phyloP scores from a whole-genome alignment of 2,113 vertebrate genomes.

The Ornithorhynchus anatinus region DNA sequence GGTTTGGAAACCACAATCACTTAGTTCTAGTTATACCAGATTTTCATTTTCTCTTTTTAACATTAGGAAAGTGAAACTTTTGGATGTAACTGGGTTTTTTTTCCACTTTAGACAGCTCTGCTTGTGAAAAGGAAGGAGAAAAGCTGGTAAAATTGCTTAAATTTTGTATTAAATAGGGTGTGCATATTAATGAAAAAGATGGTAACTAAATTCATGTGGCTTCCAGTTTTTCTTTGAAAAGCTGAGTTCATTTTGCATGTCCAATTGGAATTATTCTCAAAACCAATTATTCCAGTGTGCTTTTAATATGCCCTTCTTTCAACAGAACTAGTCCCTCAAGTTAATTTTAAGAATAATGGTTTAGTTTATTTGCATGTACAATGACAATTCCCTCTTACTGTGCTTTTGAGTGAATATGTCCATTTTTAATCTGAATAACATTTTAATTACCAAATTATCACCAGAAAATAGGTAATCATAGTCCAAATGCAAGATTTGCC shows the following conservation, averaged over 20 bases:
- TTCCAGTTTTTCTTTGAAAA: conserved; percentile 8
- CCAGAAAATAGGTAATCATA: not conserved
- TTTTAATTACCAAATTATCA: not conserved
- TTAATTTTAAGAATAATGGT: not conserved
- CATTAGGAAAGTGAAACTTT: not conserved
- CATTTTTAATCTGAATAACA: conserved; percentile 2
- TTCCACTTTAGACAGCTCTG: too few relatives aligned
- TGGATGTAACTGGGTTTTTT: not conserved
- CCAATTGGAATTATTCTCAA: not conserved
- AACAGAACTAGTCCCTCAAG: not conserved
- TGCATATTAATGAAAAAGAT: not conserved
- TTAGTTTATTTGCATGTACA: not conserved
- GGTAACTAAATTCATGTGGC: not conserved
- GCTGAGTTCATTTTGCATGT: not conserved
- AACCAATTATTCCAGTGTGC: not conserved
- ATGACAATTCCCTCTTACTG: not conserved
- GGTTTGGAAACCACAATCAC: not conserved
- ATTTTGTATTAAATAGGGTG: not conserved
- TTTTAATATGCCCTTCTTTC: not conserved
- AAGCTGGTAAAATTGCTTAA: conserved; percentile 1
- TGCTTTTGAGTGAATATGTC: not conserved
- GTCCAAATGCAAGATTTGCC: not conserved
- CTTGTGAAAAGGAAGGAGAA: not conserved
- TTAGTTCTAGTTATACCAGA: not conserved
- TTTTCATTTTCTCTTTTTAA: not conserved